Conservation (phyloP, 2,888 invertebrate genomes). For the Gari tellinella region DNA sequence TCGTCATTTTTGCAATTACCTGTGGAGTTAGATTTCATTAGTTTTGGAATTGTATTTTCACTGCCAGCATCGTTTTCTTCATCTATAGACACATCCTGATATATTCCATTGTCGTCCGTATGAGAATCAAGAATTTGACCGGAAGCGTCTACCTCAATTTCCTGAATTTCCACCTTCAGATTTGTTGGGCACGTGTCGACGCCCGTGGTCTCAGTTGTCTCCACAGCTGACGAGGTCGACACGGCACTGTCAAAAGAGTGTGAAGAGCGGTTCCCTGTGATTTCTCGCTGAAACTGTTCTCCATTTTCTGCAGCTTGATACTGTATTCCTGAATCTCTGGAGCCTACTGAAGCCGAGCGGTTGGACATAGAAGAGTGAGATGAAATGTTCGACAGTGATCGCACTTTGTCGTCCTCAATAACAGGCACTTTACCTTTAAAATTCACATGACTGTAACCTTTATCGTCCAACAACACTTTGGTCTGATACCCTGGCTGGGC, state of each 20-base stretch:
- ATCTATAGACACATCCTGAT: slow-evolving; percentile 47
- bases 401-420: slow-evolving; percentile 30
- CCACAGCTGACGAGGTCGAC: slow-evolving; percentile 62
- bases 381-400: slow-evolving; percentile 52
- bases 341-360: slow-evolving; percentile 62
- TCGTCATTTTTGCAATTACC: slow-evolving; percentile 44
- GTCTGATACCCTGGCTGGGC: slow-evolving; percentile 50
- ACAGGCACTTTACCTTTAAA: slow-evolving; percentile 34
- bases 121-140: slow-evolving; percentile 9
- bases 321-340: slow-evolving; percentile 69
- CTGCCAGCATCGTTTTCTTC: not conserved
- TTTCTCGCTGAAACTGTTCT: slow-evolving; percentile 6
- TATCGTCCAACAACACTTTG: slow-evolving; percentile 54
- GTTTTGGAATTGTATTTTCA: not conserved
- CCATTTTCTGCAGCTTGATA: slow-evolving; percentile 29
- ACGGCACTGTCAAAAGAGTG: slow-evolving; percentile 74
- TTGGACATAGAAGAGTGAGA: slow-evolving; percentile 44
- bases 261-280: slow-evolving; percentile 46
- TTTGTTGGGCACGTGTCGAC: slow-evolving; percentile 7
- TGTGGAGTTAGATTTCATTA: slow-evolving; percentile 44
- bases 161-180: slow-evolving; percentile 52
- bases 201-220: slow-evolving; percentile 20
- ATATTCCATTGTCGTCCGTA: slow-evolving; percentile 29
- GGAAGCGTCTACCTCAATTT: slow-evolving; percentile 35
- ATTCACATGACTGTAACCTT: slow-evolving; percentile 65